Evolutionary conservation across 2,113 vertebrate genomes (phyloP).

Genomic region (Melospiza georgiana): DNA sequence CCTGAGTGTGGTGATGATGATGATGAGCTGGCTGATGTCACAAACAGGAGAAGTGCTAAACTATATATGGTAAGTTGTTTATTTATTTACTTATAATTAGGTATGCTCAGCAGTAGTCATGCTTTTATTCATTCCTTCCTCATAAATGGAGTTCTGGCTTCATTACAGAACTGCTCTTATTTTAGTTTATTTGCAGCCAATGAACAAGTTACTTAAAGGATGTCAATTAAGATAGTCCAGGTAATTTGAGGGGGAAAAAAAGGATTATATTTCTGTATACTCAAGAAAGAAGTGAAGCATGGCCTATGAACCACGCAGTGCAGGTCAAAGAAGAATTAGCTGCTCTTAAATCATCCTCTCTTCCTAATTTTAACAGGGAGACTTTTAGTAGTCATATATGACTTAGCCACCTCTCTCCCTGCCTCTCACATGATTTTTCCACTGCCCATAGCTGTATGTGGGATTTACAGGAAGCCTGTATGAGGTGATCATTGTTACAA

Average conservation of each 20-base stretch:
- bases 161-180: background rate
- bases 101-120: background rate
- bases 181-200: background rate
- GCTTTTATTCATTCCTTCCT: background rate
- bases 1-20: conserved; percentile 74
- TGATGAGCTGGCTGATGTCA: conserved; percentile 81
- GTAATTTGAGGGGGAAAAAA: background rate
- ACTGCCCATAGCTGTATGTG: accelerated
- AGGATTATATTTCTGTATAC: background rate
- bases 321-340: background rate
- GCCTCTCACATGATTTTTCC: background rate
- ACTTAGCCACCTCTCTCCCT: background rate
- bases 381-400: background rate
- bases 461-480: background rate
- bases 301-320: background rate
- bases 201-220: background rate
- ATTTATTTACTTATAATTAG: background rate
- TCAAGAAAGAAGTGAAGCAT: background rate
- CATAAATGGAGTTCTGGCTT: background rate
- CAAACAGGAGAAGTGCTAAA: conserved; percentile 87
- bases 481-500: background rate
- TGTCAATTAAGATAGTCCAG: background rate
- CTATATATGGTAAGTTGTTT: conserved; percentile 83
- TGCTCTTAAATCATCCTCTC: background rate
- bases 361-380: background rate